These are phyloP conservation scores for Drosophila fulvimacula DNA, from an alignment of 2,888 invertebrate genomes.

Conservation along the genomic window DNA sequence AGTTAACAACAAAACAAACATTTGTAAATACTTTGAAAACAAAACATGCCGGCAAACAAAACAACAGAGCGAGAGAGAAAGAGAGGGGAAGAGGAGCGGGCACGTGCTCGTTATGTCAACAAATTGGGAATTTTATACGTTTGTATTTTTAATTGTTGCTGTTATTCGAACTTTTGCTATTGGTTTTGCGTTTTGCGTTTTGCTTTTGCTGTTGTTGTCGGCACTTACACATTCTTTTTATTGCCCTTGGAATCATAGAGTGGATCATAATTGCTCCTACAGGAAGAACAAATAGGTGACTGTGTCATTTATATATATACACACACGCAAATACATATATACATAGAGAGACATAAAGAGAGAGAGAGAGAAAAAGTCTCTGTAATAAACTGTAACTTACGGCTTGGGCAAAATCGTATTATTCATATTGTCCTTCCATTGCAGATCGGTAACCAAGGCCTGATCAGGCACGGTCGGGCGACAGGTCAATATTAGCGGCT, in stretches of 20 bases:
- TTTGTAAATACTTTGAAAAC: constrained; percentile 8
- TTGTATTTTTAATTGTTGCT: constrained; percentile 11
- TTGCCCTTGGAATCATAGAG: constrained; percentile 85
- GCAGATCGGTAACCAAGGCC: constrained; percentile 89
- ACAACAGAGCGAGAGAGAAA: constrained; percentile 36
- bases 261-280: constrained; percentile 85
- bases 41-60: constrained; percentile 60
- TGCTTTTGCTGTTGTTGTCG: constrained; percentile 49
- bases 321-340: constrained; percentile 11
- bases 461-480: constrained; percentile 89
- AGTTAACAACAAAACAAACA: constrained; percentile 38
- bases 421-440: constrained; percentile 92
- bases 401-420: constrained; percentile 88
- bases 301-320: constrained; percentile 9
- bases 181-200: constrained; percentile 12
- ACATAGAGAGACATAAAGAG: not conserved
- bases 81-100: constrained; percentile 4
- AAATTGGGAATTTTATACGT: constrained; percentile 10
- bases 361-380: not conserved
- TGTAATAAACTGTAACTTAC: constrained; percentile 86
- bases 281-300: constrained; percentile 41
- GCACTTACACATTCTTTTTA: constrained; percentile 85
- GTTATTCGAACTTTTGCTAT: constrained; percentile 13
- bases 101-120: constrained; percentile 27
- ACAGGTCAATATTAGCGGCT: constrained; percentile 91